Evolutionary conservation across 2,113 vertebrate species (phyloP).

Genomic region (Thalassarche chlororhynchos): DNA sequence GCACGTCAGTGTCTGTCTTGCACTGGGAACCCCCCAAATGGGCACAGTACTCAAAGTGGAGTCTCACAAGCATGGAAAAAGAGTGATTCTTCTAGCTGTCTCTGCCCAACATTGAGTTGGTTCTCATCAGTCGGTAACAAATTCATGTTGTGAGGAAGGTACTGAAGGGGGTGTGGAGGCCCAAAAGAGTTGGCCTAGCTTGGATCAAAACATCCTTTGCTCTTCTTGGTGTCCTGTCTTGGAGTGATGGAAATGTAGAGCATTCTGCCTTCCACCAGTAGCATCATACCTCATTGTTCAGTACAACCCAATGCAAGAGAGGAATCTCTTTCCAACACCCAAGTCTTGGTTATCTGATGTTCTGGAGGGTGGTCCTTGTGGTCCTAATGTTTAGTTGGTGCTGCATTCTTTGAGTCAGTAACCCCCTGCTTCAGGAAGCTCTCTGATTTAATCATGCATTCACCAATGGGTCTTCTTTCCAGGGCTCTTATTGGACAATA

Average conservation of each 20-base stretch:
- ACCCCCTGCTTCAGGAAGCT: not conserved
- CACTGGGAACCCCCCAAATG: not conserved
- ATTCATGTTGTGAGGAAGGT: not conserved
- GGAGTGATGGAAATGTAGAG: not conserved
- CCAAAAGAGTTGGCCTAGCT: not conserved
- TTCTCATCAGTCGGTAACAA: not conserved
- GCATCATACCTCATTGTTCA: not conserved
- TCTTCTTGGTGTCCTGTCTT: not conserved
- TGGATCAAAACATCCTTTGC: not conserved
- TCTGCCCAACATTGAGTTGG: not conserved
- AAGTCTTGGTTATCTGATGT: not conserved
- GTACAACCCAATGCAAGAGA: not conserved
- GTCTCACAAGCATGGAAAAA: not conserved
- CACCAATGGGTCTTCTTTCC: conserved; percentile 44
- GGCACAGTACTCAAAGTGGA: not conserved
- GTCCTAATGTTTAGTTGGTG: not conserved
- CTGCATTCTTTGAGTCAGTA: not conserved
- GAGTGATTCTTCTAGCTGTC: not conserved
- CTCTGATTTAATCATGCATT: not conserved
- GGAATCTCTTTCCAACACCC: not conserved
- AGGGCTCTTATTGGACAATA: conserved; percentile 98
- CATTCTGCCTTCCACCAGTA: not conserved
- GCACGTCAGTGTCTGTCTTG: not conserved
- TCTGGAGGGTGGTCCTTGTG: not conserved
- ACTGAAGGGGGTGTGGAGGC: not conserved